Base-by-base conservation (phyloP, 2,888 invertebrate species). In the Lithophane leautieri region DNA sequence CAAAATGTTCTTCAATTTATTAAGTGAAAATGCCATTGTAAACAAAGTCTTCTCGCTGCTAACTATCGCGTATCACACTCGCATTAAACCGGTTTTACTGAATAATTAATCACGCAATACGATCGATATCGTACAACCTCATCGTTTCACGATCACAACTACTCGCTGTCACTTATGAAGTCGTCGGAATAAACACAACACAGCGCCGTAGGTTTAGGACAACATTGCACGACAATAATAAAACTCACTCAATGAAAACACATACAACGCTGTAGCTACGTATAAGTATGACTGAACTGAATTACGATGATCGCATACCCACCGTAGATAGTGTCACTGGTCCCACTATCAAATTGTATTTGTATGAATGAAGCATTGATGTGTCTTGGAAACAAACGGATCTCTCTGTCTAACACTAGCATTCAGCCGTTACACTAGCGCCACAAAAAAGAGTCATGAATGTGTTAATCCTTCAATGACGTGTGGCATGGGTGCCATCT, bases 11-110 rank as follows among this genome's bases (percentile, higher is more conserved):
- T 95, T 97, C 83, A 97, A 86, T 92, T 95, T 97, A 89, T 91
- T 94, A 61, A 97, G 92, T 83, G 97, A 96, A 94, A 97, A 96
- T 88, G 97, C 97, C 97, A 97, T 97, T 91, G 93, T 94, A 92
- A 93, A 92, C 91, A 93, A 91, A 88, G 85, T 90, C 81, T 88
- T 88, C 86, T 88, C 87, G 89, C 85, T 78, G 79, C 88, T 79
- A 86, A 90, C 88, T 92, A 92, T 90, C 91, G 90, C 92, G 89
- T 90, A 92, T 85, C 84, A 81, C 91, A 90, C 89, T 88, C 91
- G 91, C 90, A 90, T 91, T 89, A 89, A 95, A 95, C 95, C 93
- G 94, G 95, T 95, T 95, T 91, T 89, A 85, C 89, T 91, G 92
- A 92, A 93, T 91, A 94, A 94, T 93, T 94, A 90, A 94, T 92